These are phyloP conservation scores for Podarcis muralis DNA, from an alignment of 2,113 vertebrate genomes.

Conservation along the genomic window DNA sequence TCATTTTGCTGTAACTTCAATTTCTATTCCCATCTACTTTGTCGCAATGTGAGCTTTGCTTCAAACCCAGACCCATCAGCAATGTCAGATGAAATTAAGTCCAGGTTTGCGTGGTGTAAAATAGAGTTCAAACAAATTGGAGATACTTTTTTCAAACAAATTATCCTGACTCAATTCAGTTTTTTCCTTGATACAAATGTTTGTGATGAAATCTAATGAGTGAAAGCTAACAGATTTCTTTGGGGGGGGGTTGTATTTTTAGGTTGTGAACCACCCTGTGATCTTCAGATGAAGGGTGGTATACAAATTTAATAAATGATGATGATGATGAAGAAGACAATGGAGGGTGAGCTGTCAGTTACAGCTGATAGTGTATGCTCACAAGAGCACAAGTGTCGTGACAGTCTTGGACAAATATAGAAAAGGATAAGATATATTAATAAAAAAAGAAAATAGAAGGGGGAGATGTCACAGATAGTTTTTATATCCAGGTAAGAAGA, in stretches of 20 bases:
- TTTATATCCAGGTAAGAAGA: too few relatives aligned
- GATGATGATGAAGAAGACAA: too few relatives aligned
- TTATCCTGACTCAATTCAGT: not conserved
- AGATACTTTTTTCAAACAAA: not conserved
- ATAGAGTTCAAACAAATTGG: not conserved
- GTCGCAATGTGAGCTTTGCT: not conserved
- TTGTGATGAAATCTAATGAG: not conserved
- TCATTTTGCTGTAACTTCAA: not conserved
- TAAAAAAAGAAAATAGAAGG: too few relatives aligned
- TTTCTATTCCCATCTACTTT: constrained; percentile 11
- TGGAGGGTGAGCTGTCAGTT: too few relatives aligned
- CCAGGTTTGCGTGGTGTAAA: not conserved
- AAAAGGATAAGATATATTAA: too few relatives aligned
- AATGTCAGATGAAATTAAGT: not conserved
- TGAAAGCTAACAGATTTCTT: not conserved
- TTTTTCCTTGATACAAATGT: not conserved
- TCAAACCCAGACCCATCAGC: not conserved
- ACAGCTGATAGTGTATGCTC: too few relatives aligned
- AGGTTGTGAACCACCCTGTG: too few relatives aligned
- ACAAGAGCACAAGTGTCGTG: too few relatives aligned
- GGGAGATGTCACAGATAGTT: too few relatives aligned
- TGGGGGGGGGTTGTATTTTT: not conserved
- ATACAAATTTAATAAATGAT: too few relatives aligned
- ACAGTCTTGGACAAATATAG: too few relatives aligned
- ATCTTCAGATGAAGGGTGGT: too few relatives aligned